Base-by-base conservation (phyloP, 1,140 invertebrate genomes). In the Sminthurinus signatus region DNA sequence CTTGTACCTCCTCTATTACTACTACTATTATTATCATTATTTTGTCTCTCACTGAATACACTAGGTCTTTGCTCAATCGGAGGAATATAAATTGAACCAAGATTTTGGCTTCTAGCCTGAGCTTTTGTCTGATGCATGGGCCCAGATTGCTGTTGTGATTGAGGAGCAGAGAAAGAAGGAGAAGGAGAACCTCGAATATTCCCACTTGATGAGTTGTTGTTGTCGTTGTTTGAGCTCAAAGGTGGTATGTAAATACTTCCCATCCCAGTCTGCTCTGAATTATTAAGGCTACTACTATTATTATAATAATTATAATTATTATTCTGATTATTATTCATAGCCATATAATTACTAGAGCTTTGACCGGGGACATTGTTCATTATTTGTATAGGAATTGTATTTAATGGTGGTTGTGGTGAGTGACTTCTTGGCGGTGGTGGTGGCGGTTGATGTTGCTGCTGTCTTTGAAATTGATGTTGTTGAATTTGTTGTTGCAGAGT, bases 341-440 rank as follows among this genome's bases (percentile, higher is more conserved):
- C n/a, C n/a, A n/a, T n/a, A n/a, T n/a, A n/a, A n/a, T n/a, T 28
- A 27, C 32, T 65, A 12, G 28, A 31, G 54, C 39, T 36, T 31
- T 23, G n/a, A 23, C 48, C n/a, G 5, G 32, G 5, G 5, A 36
- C 32, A 36, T 25, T 36, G 23, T 36, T 32, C 28, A 19, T 32
- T n/a, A 19, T 39, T 36, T 14, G 19, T 23, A 46, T 21, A 8
- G 43, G 43, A 14, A 5, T 36, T 8, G 15, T 36, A 36, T 36
- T 36, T 32, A n/a, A 15, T 48, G n/a, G 17, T 15, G 12, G 27
- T 46, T 59, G 78, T 77, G 0, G n/a, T n/a, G n/a, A n/a, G n/a
- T n/a, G n/a, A n/a, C n/a, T n/a, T n/a, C n/a, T 76, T 75, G 3
- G 79, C 77, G 31, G 76, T 75, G 14, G 79, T 75, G 74, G 46